Percentiles rank a stretch among this genome's conserved stretches.
Conservation (phyloP, 1,140 invertebrate genomes). For the Heliconius congener region DNA sequence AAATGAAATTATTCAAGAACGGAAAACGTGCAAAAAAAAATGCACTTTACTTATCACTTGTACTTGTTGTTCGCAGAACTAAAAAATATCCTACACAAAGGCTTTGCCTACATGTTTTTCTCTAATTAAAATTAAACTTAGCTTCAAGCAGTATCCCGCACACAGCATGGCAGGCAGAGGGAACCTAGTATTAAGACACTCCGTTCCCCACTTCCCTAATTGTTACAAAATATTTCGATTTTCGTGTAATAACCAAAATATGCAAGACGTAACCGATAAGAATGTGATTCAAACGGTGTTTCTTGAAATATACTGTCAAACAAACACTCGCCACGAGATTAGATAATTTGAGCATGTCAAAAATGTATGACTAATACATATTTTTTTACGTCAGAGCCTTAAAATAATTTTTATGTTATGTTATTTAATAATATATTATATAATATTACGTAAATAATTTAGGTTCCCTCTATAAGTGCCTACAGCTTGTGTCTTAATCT, state of each 20-base stretch:
- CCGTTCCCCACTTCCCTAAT: background rate
- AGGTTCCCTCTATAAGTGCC: too few species aligned
- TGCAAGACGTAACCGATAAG: conserved; percentile 19
- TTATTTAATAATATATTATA: background rate
- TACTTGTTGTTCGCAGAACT: too few species aligned
- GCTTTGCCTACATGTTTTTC: background rate
- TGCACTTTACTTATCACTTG: too few species aligned
- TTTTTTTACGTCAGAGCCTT: background rate
- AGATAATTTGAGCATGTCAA: background rate
- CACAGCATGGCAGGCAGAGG: too few species aligned
- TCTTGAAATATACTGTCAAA: conserved; percentile 10
- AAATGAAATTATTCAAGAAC: too few species aligned
- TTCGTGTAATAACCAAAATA: conserved; percentile 16
- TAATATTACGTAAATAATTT: background rate
- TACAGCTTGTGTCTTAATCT: too few species aligned
- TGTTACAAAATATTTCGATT: background rate
- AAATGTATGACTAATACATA: background rate
- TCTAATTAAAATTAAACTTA: too few species aligned
- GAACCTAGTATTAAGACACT: too few species aligned
- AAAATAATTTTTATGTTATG: background rate
- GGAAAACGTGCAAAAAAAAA: too few species aligned
- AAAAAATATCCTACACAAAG: background rate
- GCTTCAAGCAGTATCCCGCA: too few species aligned
- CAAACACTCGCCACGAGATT: background rate
- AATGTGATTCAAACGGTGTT: conserved; percentile 23